These are phyloP conservation scores for Plagiodera versicolora DNA, from an alignment of 2,888 invertebrate species.

Conservation along the genomic window DNA sequence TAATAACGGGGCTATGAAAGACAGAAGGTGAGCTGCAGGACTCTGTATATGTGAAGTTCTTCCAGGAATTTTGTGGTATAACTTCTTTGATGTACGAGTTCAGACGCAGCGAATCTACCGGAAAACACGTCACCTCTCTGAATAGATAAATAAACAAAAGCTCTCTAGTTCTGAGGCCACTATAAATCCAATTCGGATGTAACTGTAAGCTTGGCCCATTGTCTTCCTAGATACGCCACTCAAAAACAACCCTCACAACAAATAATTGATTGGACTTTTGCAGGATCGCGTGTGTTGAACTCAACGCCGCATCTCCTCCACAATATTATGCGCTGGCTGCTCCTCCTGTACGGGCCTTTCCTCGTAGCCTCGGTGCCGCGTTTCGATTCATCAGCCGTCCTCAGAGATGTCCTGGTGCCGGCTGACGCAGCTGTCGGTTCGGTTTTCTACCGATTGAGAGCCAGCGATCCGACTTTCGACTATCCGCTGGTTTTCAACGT, in stretches of 20 bases:
- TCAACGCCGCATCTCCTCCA: constrained; percentile 18
- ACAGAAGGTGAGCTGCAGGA: no score
- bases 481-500: constrained; percentile 83
- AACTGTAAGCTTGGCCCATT: not conserved
- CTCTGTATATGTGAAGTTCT: no score
- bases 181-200: not conserved
- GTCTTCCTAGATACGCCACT: not conserved
- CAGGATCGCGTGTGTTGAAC: constrained; percentile 35
- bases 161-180: not conserved
- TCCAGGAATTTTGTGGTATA: no score
- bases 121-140: no score
- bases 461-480: constrained; percentile 84
- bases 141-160: no score
- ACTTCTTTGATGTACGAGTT: no score
- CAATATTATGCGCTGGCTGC: constrained; percentile 40
- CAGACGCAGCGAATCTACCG: no score
- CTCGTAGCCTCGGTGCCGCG: constrained; percentile 67
- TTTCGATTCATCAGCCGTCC: constrained; percentile 82
- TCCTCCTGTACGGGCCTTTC: constrained; percentile 39
- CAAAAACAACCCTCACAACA: constrained; percentile 26
- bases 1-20: no score
- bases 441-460: constrained; percentile 80
- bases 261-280: constrained; percentile 37
- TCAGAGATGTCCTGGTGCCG: constrained; percentile 81
- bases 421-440: constrained; percentile 81